phyloP scores from a whole-genome alignment of 1,140 invertebrate genomes.

The Oryctes rhinoceros region DNA sequence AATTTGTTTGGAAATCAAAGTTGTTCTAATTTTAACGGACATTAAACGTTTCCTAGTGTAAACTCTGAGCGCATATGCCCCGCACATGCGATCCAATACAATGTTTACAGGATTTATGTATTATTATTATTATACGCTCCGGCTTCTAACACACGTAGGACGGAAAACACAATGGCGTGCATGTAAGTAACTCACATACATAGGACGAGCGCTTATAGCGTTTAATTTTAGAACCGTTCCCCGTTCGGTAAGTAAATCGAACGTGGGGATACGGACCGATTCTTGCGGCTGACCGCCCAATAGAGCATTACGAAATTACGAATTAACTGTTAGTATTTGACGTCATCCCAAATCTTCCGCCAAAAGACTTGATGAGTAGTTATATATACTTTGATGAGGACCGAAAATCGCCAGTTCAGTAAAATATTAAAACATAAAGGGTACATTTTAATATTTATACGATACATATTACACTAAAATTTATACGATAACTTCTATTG shows the following conservation, averaged over 20 bases:
- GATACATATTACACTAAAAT: no score
- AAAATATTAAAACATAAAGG: neutral
- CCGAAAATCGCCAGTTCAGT: neutral
- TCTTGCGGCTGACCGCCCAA: conserved; percentile 1
- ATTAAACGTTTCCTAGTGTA: conserved; percentile 36
- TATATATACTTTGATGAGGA: neutral
- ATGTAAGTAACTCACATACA: neutral
- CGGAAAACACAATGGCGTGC: conserved; percentile 17
- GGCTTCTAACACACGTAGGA: neutral
- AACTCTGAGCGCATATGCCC: conserved; percentile 25
- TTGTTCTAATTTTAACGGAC: conserved; percentile 36
- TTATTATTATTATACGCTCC: conserved; percentile 20
- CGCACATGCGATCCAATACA: conserved; percentile 30
- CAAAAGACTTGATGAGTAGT: neutral
- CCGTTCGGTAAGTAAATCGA: neutral
- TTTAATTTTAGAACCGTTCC: conserved; percentile 21
- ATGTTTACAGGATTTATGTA: conserved; percentile 34
- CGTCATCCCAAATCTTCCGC: neutral
- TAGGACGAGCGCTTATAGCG: neutral
- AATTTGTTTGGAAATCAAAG: conserved; percentile 37
- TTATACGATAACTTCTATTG: no score
- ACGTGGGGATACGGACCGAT: neutral
- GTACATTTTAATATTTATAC: no score
- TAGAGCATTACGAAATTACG: neutral
- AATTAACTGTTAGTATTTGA: conserved; percentile 1